phyloP scores from a whole-genome alignment of 2,113 vertebrate species.

The Xyliphius kryptos region DNA sequence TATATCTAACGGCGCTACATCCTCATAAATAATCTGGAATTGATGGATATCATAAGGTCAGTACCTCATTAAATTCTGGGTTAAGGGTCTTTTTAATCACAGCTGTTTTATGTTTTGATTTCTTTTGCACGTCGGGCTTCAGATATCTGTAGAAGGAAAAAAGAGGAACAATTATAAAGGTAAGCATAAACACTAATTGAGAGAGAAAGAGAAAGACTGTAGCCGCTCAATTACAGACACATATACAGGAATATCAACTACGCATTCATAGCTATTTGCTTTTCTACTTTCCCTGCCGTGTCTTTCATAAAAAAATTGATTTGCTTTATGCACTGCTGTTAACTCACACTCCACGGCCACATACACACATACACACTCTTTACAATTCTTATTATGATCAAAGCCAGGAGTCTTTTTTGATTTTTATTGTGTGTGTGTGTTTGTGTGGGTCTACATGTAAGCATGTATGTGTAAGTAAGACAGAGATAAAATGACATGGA shows the following conservation, averaged over 20 bases:
- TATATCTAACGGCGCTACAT: too few relatives aligned
- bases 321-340: conserved; percentile 35
- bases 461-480: too few relatives aligned
- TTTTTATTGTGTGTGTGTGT: conserved; percentile 17
- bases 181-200: too few relatives aligned
- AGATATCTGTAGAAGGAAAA: conserved; percentile 65
- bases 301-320: conserved; percentile 38
- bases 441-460: too few relatives aligned
- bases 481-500: conserved; percentile 23
- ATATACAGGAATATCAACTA: conserved; percentile 22
- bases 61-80: conserved; percentile 83
- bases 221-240: background rate
- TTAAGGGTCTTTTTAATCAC: conserved; percentile 87
- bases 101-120: conserved; percentile 80
- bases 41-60: too few relatives aligned
- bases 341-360: conserved; percentile 11
- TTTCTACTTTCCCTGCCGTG: conserved; percentile 16
- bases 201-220: too few relatives aligned
- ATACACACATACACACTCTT: conserved; percentile 9
- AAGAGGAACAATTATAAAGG: background rate
- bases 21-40: too few relatives aligned
- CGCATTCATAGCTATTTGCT: conserved; percentile 18
- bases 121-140: conserved; percentile 77
- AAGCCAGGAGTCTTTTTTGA: background rate
- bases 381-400: conserved; percentile 11